Evolutionary conservation across 2,797 vertebrate genomes (phyloP).

Genomic region (Pipistrellus pygmaeus): DNA sequence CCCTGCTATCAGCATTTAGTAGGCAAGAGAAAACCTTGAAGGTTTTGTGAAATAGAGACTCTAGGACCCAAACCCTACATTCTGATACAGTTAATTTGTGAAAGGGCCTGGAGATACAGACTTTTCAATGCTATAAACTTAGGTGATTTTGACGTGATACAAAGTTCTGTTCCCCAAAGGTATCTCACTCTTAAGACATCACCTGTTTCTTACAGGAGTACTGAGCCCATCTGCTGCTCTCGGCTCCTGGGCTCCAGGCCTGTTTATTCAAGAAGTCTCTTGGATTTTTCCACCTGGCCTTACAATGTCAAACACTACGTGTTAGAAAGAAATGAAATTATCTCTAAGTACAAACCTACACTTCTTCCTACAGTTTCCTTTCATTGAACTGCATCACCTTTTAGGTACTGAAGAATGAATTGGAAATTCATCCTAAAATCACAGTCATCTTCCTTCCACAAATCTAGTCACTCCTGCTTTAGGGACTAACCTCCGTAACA

Average conservation of each 20-base stretch:
- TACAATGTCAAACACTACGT: background rate
- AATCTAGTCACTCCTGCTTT: background rate
- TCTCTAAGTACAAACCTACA: background rate
- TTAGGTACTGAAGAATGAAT: background rate
- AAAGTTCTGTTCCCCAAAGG: background rate
- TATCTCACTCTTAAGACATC: background rate
- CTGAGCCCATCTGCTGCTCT: background rate
- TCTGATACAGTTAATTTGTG: background rate
- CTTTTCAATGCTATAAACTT: background rate
- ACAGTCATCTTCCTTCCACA: background rate
- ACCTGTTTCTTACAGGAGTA: background rate
- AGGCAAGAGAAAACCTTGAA: constrained; percentile 4
- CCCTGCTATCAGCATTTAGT: background rate
- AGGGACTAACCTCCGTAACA: background rate
- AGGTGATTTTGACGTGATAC: background rate
- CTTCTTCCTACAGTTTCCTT: background rate
- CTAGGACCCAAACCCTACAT: background rate
- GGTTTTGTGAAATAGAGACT: constrained; percentile 30
- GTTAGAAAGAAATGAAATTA: background rate
- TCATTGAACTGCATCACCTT: background rate
- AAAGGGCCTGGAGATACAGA: background rate
- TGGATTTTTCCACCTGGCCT: background rate
- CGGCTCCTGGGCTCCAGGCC: background rate
- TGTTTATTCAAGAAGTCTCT: background rate
- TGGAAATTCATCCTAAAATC: background rate